Conservation (phyloP, 2,113 vertebrate species). For the Lucifuga dentata region DNA sequence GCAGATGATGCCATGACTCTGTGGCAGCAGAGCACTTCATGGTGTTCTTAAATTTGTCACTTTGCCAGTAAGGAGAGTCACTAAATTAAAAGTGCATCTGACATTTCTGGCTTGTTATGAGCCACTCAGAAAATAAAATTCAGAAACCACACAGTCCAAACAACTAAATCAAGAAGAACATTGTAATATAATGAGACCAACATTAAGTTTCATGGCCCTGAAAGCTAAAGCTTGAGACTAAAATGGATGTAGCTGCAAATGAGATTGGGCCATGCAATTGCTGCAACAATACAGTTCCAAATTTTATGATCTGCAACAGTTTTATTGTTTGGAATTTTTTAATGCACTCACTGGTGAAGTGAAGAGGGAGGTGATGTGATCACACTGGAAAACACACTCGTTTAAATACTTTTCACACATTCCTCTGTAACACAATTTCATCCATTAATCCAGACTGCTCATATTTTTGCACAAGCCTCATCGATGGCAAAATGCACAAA, state of each 20-base stretch:
- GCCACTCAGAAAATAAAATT: slow-evolving; percentile 36
- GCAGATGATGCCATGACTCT: slow-evolving; percentile 1
- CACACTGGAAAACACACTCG: too few relatives aligned
- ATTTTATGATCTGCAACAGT: too few relatives aligned
- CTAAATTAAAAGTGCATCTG: slow-evolving; percentile 30
- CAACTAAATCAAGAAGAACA: slow-evolving; percentile 25
- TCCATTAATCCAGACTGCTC: too few relatives aligned
- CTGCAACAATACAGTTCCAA: not conserved
- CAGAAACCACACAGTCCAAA: slow-evolving; percentile 33
- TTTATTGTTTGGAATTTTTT: too few relatives aligned
- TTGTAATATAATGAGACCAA: slow-evolving; percentile 19
- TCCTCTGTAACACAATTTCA: too few relatives aligned
- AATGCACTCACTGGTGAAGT: too few relatives aligned
- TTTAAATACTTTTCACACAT: too few relatives aligned
- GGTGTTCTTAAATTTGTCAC: slow-evolving; percentile 22
- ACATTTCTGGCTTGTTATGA: slow-evolving; percentile 36
- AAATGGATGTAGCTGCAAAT: not conserved
- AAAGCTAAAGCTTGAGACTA: slow-evolving; percentile 12
- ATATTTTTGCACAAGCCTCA: too few relatives aligned
- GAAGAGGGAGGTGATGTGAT: too few relatives aligned
- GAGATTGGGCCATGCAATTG: not conserved
- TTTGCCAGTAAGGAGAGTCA: slow-evolving; percentile 25
- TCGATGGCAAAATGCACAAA: too few relatives aligned
- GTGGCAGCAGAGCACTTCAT: not conserved
- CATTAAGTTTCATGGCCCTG: slow-evolving; percentile 25